Evolutionary conservation across 2,113 vertebrate genomes (phyloP).

Genomic region (Platysteira castanea): DNA sequence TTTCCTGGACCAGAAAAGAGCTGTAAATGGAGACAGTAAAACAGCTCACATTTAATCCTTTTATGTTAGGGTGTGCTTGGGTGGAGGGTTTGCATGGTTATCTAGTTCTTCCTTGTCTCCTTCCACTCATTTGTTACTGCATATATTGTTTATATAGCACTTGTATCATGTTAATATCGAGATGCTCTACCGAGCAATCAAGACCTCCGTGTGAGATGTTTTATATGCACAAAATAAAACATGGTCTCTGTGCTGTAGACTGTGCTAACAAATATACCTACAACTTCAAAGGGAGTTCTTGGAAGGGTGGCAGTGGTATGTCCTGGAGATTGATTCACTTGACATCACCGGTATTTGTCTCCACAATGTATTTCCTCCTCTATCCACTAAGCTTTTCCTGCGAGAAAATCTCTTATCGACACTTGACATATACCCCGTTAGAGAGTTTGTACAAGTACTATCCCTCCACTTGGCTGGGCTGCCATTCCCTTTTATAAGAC

Average conservation of each 20-base stretch:
- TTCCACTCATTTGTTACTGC: background rate
- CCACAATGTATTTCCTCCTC: background rate
- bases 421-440: background rate
- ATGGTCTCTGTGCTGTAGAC: background rate
- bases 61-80: background rate
- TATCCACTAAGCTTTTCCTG: background rate
- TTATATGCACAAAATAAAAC: background rate
- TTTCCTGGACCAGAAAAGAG: background rate
- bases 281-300: background rate
- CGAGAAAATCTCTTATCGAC: background rate
- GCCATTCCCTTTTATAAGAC: background rate
- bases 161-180: rapidly evolving
- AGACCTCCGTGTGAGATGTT: background rate
- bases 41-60: background rate
- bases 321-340: background rate
- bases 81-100: background rate
- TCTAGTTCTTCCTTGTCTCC: background rate
- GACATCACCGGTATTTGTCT: background rate
- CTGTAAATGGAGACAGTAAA: background rate
- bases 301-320: background rate
- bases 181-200: background rate
- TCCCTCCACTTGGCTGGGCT: background rate
- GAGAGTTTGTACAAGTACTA: background rate
- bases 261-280: background rate
- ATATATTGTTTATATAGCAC: too few relatives aligned